A percentile compares a stretch with the other conserved stretches of the same genome.
phyloP scores from a whole-genome alignment of 2,888 invertebrate species.

The Gonocerus acuteangulatus region DNA sequence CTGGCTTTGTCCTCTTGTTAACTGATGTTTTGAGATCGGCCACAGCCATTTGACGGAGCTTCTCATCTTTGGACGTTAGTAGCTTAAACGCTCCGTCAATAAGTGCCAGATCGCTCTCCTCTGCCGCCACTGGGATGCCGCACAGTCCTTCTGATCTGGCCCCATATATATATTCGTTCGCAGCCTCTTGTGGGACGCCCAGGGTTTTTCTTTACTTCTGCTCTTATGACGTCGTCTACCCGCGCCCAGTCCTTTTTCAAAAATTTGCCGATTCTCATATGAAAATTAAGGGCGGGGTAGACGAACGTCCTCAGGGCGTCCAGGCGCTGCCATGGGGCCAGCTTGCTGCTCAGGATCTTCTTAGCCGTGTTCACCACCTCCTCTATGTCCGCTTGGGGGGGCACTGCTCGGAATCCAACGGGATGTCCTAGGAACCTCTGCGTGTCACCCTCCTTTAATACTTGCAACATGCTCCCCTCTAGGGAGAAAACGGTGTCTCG shows the following conservation, averaged over 20 bases:
- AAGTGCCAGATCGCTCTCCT: conserved; percentile 17
- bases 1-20: neutral
- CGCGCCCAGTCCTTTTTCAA: conserved; percentile 15
- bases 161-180: conserved; percentile 21
- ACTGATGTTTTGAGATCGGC: neutral
- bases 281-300: neutral
- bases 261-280: conserved; percentile 4
- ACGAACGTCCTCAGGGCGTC: neutral
- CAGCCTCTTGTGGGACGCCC: conserved; percentile 15
- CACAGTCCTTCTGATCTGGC: conserved; percentile 13
- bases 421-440: too few relatives aligned
- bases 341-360: neutral
- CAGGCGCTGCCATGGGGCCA: neutral
- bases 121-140: neutral
- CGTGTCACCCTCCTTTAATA: too few relatives aligned
- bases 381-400: neutral
- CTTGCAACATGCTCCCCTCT: too few relatives aligned
- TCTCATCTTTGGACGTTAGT: too few relatives aligned
- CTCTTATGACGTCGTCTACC: conserved; percentile 15
- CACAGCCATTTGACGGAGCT: neutral
- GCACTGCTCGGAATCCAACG: too few relatives aligned
- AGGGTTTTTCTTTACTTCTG: conserved; percentile 17
- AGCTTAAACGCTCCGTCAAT: too few relatives aligned
- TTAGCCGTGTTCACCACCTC: neutral
- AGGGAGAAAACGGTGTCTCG: conserved; percentile 1